A percentile compares a stretch with the other conserved stretches of the same genome.
Evolutionary conservation across 2,113 vertebrate genomes (phyloP).

Genomic region (Emydura subglobosa): DNA sequence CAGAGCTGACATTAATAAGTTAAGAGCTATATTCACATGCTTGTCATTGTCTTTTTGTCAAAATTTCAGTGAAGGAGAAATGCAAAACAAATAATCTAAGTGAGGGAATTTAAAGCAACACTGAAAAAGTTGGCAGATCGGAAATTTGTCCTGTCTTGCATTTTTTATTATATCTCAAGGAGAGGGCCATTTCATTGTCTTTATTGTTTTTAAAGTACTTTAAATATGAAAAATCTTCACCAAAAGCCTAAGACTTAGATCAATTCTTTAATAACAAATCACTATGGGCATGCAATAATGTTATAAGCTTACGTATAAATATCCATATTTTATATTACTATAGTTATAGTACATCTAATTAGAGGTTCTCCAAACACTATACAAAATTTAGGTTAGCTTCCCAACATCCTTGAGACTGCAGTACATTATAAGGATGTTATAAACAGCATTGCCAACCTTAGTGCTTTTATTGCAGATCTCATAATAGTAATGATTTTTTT

Average conservation of each 20-base stretch:
- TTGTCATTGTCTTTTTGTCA: not conserved
- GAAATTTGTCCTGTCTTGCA: not conserved
- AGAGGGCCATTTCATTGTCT: not conserved
- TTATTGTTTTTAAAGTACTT: fast-evolving
- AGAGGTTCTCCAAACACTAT: not conserved
- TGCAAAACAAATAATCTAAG: not conserved
- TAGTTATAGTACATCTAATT: fast-evolving
- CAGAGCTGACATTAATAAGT: not conserved
- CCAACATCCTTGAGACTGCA: not conserved
- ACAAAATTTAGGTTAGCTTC: not conserved
- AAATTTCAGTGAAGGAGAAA: not conserved
- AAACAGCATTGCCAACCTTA: not conserved
- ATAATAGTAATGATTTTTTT: fast-evolving
- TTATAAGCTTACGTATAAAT: not conserved
- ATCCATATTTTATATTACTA: not conserved
- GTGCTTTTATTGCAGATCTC: not conserved
- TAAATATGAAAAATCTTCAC: not conserved
- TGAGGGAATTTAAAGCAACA: not conserved
- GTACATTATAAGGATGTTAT: not conserved
- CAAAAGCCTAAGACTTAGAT: not conserved
- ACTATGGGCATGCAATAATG: not conserved
- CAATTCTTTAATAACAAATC: not conserved
- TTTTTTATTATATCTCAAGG: not conserved
- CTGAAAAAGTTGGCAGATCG: not conserved
- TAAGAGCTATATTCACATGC: not conserved